These are phyloP conservation scores for Lucilia cuprina DNA, from an alignment of 1,140 invertebrate genomes.

Conservation along the genomic window DNA sequence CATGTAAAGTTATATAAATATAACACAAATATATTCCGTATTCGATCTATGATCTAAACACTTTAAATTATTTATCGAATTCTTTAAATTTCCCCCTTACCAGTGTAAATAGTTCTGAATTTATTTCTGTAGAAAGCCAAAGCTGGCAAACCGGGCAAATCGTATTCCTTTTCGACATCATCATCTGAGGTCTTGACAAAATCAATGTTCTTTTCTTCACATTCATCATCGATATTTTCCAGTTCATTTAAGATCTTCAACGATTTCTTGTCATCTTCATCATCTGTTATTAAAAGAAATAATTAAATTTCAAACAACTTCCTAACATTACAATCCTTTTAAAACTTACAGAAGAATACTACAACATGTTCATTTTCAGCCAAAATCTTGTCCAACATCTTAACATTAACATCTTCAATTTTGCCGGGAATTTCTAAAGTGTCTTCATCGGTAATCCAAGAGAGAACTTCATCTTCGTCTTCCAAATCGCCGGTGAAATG, in stretches of 20 bases:
- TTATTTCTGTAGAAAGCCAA: slow-evolving; percentile 90
- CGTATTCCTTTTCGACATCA: slow-evolving; percentile 87
- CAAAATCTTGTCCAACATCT: slow-evolving; percentile 90
- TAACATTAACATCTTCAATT: slow-evolving; percentile 92
- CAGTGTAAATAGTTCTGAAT: slow-evolving; percentile 85
- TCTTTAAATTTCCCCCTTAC: slow-evolving; percentile 25
- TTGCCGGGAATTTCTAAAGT: slow-evolving; percentile 88
- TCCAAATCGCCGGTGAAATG: slow-evolving; percentile 79
- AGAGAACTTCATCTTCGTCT: slow-evolving; percentile 88
- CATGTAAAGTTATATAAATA: no score
- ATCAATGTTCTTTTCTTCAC: slow-evolving; percentile 89
- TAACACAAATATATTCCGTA: no score
- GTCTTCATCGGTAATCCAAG: slow-evolving; percentile 91
- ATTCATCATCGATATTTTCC: slow-evolving; percentile 94
- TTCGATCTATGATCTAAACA: background rate
- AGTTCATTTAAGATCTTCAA: slow-evolving; percentile 88
- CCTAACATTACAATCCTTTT: background rate
- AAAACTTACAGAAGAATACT: slow-evolving; percentile 90
- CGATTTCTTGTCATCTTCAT: slow-evolving; percentile 88
- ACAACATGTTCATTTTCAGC: slow-evolving; percentile 88
- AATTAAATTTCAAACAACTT: background rate
- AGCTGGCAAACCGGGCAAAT: slow-evolving; percentile 81
- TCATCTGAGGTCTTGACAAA: slow-evolving; percentile 94
- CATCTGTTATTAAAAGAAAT: slow-evolving; percentile 68
- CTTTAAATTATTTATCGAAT: no score